These are phyloP conservation scores for Glandiceps talaboti DNA, from an alignment of 53 echinoderm and acorn worm genomes.

Conservation along the genomic window DNA sequence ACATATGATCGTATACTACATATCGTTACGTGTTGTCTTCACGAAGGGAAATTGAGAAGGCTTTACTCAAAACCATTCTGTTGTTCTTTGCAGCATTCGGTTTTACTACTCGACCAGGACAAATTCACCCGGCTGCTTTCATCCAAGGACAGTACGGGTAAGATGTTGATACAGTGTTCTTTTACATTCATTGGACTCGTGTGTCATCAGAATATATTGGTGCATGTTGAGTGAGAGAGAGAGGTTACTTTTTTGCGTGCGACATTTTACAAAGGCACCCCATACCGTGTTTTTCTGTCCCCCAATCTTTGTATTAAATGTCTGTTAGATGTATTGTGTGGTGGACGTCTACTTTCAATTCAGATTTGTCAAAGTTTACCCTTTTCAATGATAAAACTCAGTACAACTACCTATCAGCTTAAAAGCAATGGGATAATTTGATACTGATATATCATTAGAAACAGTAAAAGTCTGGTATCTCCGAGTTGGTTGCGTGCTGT, in stretches of 20 bases:
- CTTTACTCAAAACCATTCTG: not conserved
- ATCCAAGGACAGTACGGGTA: constrained; percentile 1
- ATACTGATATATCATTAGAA: too few species aligned
- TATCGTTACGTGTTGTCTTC: not conserved
- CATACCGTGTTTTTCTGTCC: not conserved
- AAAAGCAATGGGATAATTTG: too few species aligned
- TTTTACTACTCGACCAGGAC: not conserved
- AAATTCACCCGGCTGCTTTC: not conserved
- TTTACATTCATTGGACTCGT: not conserved
- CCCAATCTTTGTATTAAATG: not conserved
- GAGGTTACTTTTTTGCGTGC: too few species aligned
- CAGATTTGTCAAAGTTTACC: too few species aligned
- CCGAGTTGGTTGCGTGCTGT: too few species aligned
- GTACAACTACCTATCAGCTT: too few species aligned
- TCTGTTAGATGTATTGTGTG: too few species aligned
- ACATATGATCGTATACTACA: not conserved
- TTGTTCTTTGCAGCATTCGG: not conserved
- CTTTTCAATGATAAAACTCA: too few species aligned
- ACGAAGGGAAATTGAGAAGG: not conserved
- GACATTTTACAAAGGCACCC: too few species aligned
- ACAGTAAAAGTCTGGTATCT: too few species aligned
- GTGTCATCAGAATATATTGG: not conserved
- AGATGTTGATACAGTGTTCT: not conserved
- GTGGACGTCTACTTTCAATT: too few species aligned
- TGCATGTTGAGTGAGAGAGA: not conserved